phyloP scores from a whole-genome alignment of 2,888 invertebrate species.

The Drosophila limbata region DNA sequence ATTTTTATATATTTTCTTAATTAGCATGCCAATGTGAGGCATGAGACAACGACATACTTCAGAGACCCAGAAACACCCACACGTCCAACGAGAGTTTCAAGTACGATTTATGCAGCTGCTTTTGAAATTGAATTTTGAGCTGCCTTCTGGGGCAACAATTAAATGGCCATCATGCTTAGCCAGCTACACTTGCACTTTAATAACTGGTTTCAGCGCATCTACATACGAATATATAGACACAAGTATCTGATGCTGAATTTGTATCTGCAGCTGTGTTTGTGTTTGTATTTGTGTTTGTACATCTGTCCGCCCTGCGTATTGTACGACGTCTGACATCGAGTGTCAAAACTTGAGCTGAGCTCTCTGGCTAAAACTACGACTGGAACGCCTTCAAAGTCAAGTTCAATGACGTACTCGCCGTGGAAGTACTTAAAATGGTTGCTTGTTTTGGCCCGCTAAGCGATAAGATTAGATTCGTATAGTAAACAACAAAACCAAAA shows the following conservation, averaged over 20 bases:
- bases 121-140: constrained; percentile 41
- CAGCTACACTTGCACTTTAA: constrained; percentile 57
- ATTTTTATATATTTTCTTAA: constrained; percentile 43
- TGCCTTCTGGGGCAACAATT: constrained; percentile 56
- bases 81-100: constrained; percentile 10
- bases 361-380: constrained; percentile 50
- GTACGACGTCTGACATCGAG: constrained; percentile 58
- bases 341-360: constrained; percentile 60
- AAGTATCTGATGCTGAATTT: constrained; percentile 26
- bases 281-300: constrained; percentile 29
- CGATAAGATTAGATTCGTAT: constrained; percentile 66
- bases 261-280: constrained; percentile 12
- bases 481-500: constrained; percentile 41
- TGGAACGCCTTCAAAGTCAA: constrained; percentile 80
- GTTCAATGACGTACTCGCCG: constrained; percentile 73
- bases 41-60: constrained; percentile 37
- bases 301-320: constrained; percentile 54
- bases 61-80: constrained; percentile 45
- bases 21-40: constrained; percentile 64
- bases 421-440: constrained; percentile 63
- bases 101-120: constrained; percentile 50
- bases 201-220: constrained; percentile 58
- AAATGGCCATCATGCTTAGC: constrained; percentile 60
- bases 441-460: constrained; percentile 46
- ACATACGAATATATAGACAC: constrained; percentile 1